Percentiles rank a stretch among this genome's conserved stretches.
These are phyloP conservation scores for Lochmaea capreae DNA, from an alignment of 2,888 invertebrate genomes.

Conservation along the genomic window DNA sequence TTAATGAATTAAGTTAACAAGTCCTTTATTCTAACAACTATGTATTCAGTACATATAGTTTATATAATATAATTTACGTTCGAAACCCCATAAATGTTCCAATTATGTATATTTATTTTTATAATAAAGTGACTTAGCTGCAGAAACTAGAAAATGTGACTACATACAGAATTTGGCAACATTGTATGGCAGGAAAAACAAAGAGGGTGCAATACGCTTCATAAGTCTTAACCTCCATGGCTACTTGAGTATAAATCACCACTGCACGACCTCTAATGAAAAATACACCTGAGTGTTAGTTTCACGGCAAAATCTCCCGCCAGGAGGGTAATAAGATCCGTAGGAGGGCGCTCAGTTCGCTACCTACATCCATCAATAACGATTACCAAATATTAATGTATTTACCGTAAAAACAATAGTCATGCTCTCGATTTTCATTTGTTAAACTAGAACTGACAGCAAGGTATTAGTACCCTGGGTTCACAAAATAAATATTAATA, in stretches of 20 bases:
- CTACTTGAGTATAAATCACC: slow-evolving; percentile 54
- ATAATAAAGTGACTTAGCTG: not conserved
- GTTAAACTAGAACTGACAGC: slow-evolving; percentile 50
- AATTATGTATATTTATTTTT: too few species aligned
- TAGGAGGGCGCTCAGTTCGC: slow-evolving; percentile 60
- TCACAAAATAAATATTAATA: slow-evolving; percentile 38
- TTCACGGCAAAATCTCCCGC: slow-evolving; percentile 60
- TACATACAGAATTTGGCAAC: slow-evolving; percentile 2
- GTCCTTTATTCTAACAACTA: too few species aligned
- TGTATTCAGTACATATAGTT: too few species aligned
- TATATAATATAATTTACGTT: too few species aligned
- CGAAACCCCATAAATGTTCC: too few species aligned
- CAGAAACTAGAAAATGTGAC: not conserved
- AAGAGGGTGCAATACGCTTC: slow-evolving; percentile 38
- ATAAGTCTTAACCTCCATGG: slow-evolving; percentile 46
- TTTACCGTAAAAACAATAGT: slow-evolving; percentile 53
- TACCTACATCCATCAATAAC: slow-evolving; percentile 65
- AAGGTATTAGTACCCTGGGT: slow-evolving; percentile 40
- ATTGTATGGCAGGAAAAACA: slow-evolving; percentile 19
- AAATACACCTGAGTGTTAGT: slow-evolving; percentile 59
- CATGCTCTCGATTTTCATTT: slow-evolving; percentile 55
- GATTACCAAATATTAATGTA: slow-evolving; percentile 62
- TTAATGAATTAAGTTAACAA: too few species aligned
- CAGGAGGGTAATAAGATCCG: slow-evolving; percentile 63
- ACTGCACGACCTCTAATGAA: slow-evolving; percentile 55